Base-by-base conservation (phyloP, 2,888 invertebrate species). In the Parnassius mnemosyne region DNA sequence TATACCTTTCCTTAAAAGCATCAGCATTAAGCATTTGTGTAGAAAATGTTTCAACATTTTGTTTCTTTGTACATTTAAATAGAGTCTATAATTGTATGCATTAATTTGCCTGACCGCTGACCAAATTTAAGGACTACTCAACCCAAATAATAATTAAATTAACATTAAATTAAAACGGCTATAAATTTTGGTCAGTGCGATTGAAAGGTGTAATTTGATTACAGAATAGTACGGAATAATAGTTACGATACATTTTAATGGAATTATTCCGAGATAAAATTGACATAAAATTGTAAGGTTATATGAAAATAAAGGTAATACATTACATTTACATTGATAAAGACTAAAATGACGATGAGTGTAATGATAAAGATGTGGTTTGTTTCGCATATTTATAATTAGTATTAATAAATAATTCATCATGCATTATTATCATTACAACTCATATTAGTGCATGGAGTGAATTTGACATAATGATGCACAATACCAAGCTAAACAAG, bases 171-270 rank as follows among this genome's bases (percentile, higher is more conserved):
- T 66, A 62, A 66, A 66, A 66, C 62, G 51, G 53, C 61, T 16
- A 67, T 70, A 66, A 69, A 69, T 70, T 69, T 60, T 54, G 61
- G 46, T 55, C 56, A 59, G 56, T 62, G 60, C 61, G 56, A 64
- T 66, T 67, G 62, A 65, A 65, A 55, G 66, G 55, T 65, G 64
- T 68, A 65, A 66, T 65, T 67, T 68, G 65, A 66, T 54, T 61
- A 57, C 49, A 41, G 46, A 44, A 50, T 64, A 60, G 57, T 61
- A 56, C 55, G 60, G 57, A 58, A 51, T 54, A 13, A 44, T 43
- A 57, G 55, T 57, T 59, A 61, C 66, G 64, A 68, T 65, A 51
- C n/a, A 25, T 16, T 47, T 44, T 50, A 11, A 53, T 34, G 13
- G 52, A 61, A 16, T 57, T 49, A 57, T 47, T 46, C 16, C 13